phyloP scores from a whole-genome alignment of 2,113 vertebrate genomes.

The Ameiurus melas region DNA sequence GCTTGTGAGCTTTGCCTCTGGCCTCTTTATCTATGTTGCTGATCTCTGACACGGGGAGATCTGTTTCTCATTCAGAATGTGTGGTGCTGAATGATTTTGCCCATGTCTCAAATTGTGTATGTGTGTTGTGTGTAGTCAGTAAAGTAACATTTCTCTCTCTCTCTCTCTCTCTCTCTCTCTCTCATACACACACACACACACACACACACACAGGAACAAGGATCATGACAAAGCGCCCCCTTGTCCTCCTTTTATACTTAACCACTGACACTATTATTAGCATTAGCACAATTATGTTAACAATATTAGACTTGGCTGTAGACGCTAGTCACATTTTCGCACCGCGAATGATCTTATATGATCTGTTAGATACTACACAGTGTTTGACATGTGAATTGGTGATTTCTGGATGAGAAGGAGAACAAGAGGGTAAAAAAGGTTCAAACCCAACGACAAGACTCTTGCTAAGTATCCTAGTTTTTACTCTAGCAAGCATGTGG shows the following conservation, averaged over 20 bases:
- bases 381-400: not conserved
- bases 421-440: not conserved
- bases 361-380: not conserved
- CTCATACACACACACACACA: not conserved
- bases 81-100: slow-evolving; percentile 33
- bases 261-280: not conserved
- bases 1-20: not conserved
- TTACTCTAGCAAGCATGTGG: not conserved
- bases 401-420: not conserved
- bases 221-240: not conserved
- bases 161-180: too few species aligned
- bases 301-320: not conserved
- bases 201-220: not conserved
- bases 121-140: not conserved
- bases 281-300: not conserved
- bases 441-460: not conserved
- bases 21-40: slow-evolving; percentile 23
- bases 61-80: slow-evolving; percentile 27
- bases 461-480: not conserved
- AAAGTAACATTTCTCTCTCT: not conserved
- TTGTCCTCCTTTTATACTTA: not conserved
- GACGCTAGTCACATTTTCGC: not conserved
- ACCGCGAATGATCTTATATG: not conserved
- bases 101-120: not conserved
- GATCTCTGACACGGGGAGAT: slow-evolving; percentile 14